A percentile compares a stretch with the other conserved stretches of the same genome.
These are phyloP conservation scores for Eubasilissa regina DNA, from an alignment of 1,140 invertebrate genomes.

Conservation along the genomic window DNA sequence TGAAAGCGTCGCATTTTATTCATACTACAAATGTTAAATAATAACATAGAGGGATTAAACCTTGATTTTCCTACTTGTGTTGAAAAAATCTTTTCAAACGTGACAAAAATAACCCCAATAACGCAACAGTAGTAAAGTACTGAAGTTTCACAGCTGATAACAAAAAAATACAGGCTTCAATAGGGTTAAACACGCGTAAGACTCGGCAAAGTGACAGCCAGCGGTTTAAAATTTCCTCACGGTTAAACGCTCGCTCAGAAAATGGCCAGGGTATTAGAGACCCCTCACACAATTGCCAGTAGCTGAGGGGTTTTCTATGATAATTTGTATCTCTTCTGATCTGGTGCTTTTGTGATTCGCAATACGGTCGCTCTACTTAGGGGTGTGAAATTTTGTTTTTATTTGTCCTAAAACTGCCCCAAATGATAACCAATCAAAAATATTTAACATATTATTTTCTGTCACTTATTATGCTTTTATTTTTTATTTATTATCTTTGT, in stretches of 20 bases:
- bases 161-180: neutral
- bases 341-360: neutral
- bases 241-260: constrained; percentile 46
- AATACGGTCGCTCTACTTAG: neutral
- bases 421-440: too few relatives aligned
- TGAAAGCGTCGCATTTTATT: too few relatives aligned
- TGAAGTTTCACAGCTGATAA: neutral
- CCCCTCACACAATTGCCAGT: neutral
- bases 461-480: too few relatives aligned
- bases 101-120: too few relatives aligned
- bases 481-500: too few relatives aligned
- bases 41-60: too few relatives aligned
- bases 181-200: constrained; percentile 28
- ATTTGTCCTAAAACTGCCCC: neutral
- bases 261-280: constrained; percentile 10
- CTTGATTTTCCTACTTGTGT: too few relatives aligned
- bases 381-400: neutral
- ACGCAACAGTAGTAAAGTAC: neutral
- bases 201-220: constrained; percentile 49
- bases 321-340: constrained; percentile 8
- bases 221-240: constrained; percentile 56
- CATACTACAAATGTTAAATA: too few relatives aligned
- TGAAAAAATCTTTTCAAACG: too few relatives aligned
- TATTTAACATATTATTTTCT: too few relatives aligned
- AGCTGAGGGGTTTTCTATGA: constrained; percentile 12